Evolutionary conservation across 2,888 invertebrate genomes (phyloP).

Genomic region (Aelia acuminata): DNA sequence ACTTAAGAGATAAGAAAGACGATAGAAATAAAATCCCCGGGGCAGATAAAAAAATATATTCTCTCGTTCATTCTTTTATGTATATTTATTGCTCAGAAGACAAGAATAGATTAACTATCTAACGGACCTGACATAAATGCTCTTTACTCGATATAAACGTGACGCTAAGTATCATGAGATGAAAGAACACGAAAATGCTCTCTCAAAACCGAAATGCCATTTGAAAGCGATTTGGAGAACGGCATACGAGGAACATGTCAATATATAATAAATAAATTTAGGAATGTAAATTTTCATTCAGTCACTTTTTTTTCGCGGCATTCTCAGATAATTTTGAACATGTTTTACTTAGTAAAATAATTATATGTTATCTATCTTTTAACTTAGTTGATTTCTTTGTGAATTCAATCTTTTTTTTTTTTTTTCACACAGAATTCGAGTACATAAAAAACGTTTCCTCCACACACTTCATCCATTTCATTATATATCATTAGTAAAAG

Average conservation of each 20-base stretch:
- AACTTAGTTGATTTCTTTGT: too few relatives aligned
- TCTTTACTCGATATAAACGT: not conserved
- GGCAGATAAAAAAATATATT: not conserved
- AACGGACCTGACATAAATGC: not conserved
- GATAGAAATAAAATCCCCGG: slow-evolving; percentile 15
- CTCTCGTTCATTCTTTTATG: not conserved
- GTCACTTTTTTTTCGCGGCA: not conserved
- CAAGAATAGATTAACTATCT: not conserved
- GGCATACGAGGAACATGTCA: not conserved
- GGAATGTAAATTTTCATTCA: not conserved
- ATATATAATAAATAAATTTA: not conserved
- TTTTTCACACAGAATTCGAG: too few relatives aligned
- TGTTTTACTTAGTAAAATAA: not conserved
- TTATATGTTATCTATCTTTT: not conserved
- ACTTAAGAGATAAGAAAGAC: slow-evolving; percentile 34
- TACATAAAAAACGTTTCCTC: too few relatives aligned
- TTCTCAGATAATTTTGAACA: not conserved
- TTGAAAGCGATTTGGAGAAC: not conserved
- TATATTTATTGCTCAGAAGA: not conserved
- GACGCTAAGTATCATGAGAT: not conserved
- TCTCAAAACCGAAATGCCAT: not conserved
- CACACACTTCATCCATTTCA: too few relatives aligned
- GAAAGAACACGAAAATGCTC: not conserved
- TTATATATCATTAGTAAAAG: too few relatives aligned
- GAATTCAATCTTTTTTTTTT: too few relatives aligned